Conservation (phyloP, 1,140 invertebrate species). For the Leptopilina boulardi region DNA sequence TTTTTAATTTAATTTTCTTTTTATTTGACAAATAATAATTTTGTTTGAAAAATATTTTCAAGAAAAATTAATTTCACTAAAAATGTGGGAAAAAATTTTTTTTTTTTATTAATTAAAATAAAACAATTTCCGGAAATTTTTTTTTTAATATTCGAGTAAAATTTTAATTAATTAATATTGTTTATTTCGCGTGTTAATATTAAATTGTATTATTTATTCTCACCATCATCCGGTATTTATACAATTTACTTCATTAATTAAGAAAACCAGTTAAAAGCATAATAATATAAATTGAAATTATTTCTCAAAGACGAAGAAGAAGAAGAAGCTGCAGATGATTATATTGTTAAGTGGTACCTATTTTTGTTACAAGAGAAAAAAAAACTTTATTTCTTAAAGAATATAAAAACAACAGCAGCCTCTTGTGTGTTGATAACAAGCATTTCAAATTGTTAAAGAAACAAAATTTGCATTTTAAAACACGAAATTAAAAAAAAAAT, state of each 20-base stretch:
- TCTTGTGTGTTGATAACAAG: constrained; percentile 1
- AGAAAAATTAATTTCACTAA: no score
- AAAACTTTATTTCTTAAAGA: constrained; percentile 1
- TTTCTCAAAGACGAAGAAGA: background rate
- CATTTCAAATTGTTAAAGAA: constrained; percentile 12
- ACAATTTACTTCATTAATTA: constrained; percentile 15
- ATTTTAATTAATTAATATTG: background rate
- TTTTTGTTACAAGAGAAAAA: constrained; percentile 17
- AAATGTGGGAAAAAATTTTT: no score
- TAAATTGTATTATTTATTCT: background rate
- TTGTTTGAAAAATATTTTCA: no score
- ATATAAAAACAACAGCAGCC: background rate
- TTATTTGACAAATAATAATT: no score
- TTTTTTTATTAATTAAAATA: no score
- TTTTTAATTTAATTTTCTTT: no score
- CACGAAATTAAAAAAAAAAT: background rate
- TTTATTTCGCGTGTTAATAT: background rate
- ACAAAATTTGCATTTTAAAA: constrained; percentile 16
- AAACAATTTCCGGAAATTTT: no score
- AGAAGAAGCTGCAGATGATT: no score
- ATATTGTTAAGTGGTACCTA: constrained; percentile 3
- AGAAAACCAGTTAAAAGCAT: constrained; percentile 8
- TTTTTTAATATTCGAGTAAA: background rate
- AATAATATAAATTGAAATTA: constrained; percentile 9
- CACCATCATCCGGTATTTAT: background rate